phyloP scores from a whole-genome alignment of 2,888 invertebrate genomes.

The Chymomyza caudatula region DNA sequence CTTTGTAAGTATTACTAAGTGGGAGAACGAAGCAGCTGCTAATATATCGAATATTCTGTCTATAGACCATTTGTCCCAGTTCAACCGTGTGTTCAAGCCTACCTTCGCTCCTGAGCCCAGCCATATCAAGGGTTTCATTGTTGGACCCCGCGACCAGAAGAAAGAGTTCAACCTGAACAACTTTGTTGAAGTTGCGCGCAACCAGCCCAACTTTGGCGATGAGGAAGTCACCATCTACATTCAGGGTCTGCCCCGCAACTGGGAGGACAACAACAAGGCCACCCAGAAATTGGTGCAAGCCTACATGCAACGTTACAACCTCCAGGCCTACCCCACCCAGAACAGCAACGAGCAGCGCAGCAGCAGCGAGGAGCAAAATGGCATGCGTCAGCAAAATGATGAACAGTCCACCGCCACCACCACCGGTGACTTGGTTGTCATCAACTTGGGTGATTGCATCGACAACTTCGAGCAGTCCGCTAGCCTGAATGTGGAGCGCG shows the following conservation, averaged over 20 bases:
- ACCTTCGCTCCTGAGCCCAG: conserved; percentile 62
- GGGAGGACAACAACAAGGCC: conserved; percentile 61
- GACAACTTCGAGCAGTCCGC: conserved; percentile 59
- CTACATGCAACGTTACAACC: conserved; percentile 70
- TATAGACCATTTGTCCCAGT: conserved; percentile 67
- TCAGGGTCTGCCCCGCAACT: conserved; percentile 65
- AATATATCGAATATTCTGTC: neutral
- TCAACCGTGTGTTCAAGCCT: conserved; percentile 61
- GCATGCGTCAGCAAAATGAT: conserved; percentile 36
- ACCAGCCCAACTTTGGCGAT: conserved; percentile 59
- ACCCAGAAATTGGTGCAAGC: conserved; percentile 66
- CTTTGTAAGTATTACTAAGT: conserved; percentile 57
- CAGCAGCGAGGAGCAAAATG: conserved; percentile 57
- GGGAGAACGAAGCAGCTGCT: too few relatives aligned
- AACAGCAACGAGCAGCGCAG: conserved; percentile 30
- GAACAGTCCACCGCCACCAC: conserved; percentile 28
- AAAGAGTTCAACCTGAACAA: conserved; percentile 56
- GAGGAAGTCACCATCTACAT: conserved; percentile 75
- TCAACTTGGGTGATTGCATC: conserved; percentile 64
- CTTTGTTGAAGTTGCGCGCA: conserved; percentile 51
- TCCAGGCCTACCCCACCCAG: conserved; percentile 40
- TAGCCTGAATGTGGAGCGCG: conserved; percentile 54
- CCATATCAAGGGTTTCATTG: conserved; percentile 56
- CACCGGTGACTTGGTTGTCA: conserved; percentile 66
- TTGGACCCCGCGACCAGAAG: conserved; percentile 59